phyloP scores from a whole-genome alignment of 2,888 invertebrate genomes.

The Eumacrocentrus americanus region DNA sequence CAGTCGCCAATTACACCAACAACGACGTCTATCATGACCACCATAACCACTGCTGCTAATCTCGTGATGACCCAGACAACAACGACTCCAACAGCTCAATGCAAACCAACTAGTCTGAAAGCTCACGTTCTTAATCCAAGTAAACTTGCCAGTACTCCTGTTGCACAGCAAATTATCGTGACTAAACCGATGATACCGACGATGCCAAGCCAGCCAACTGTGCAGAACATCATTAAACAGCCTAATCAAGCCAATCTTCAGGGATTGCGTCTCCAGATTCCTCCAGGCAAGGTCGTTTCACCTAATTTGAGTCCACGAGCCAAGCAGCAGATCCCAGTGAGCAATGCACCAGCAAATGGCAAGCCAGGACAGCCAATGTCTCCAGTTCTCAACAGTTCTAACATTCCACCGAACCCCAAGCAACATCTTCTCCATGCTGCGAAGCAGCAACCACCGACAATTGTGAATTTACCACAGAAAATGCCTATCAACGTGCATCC shows the following conservation, averaged over 20 bases:
- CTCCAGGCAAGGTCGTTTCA: constrained; percentile 49
- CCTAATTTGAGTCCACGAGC: constrained; percentile 52
- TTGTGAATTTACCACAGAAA: constrained; percentile 55
- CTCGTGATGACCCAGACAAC: constrained; percentile 31
- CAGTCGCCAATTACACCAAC: constrained; percentile 40
- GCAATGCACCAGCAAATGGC: constrained; percentile 41
- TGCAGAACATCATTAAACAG: constrained; percentile 54
- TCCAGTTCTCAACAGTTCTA: constrained; percentile 54
- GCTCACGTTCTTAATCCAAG: constrained; percentile 68
- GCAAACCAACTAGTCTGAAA: constrained; percentile 67
- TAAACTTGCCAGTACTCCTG: constrained; percentile 45
- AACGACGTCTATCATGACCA: constrained; percentile 35
- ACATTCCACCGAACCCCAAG: constrained; percentile 58
- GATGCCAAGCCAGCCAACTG: constrained; percentile 44
- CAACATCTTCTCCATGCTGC: constrained; percentile 62
- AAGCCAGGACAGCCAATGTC: constrained; percentile 58
- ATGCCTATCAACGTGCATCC: constrained; percentile 51
- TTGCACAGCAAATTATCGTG: constrained; percentile 44
- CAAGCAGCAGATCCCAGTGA: constrained; percentile 41
- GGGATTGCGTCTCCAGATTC: constrained; percentile 52
- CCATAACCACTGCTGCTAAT: constrained; percentile 30
- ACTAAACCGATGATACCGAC: constrained; percentile 48
- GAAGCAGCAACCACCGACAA: constrained; percentile 48
- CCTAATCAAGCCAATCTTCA: constrained; percentile 47
- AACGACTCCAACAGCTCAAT: constrained; percentile 34